phyloP scores from a whole-genome alignment of 2,888 invertebrate species.

The Azorinus chamasolen region DNA sequence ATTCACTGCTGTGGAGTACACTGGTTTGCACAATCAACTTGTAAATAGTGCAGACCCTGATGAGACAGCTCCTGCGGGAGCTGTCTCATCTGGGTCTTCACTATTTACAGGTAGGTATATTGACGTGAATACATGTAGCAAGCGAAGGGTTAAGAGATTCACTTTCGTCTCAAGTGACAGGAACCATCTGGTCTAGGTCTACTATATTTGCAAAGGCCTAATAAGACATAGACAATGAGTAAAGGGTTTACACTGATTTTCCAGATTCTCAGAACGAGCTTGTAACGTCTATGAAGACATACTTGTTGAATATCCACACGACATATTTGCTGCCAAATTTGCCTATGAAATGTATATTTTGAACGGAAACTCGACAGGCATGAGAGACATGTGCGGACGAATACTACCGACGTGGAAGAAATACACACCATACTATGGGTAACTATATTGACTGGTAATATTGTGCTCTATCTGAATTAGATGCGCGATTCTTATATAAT shows the following conservation, averaged over 20 bases:
- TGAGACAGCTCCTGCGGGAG: too few species aligned
- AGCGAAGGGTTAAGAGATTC: too few species aligned
- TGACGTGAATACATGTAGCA: too few species aligned
- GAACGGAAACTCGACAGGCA: constrained; percentile 85
- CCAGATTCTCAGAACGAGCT: constrained; percentile 78
- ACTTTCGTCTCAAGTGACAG: too few species aligned
- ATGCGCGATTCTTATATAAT: too few species aligned
- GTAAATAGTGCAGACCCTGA: too few species aligned
- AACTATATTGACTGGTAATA: constrained; percentile 26
- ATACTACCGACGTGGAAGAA: constrained; percentile 86
- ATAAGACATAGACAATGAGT: background rate
- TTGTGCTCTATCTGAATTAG: background rate
- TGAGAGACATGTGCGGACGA: constrained; percentile 86
- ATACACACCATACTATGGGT: constrained; percentile 86
- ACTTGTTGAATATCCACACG: constrained; percentile 86
- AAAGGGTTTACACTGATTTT: background rate
- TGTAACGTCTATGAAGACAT: constrained; percentile 87
- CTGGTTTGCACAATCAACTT: too few species aligned
- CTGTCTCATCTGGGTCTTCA: too few species aligned
- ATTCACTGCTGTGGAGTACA: too few species aligned
- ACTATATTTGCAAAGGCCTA: background rate
- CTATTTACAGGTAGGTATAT: too few species aligned
- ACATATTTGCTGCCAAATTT: constrained; percentile 87
- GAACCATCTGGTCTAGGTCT: too few species aligned
- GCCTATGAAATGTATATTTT: constrained; percentile 87